Evolutionary conservation across 1,140 invertebrate species (phyloP), one percentile per base, ranked within the genome.

Genomic region (Drosophila leontia): DNA sequence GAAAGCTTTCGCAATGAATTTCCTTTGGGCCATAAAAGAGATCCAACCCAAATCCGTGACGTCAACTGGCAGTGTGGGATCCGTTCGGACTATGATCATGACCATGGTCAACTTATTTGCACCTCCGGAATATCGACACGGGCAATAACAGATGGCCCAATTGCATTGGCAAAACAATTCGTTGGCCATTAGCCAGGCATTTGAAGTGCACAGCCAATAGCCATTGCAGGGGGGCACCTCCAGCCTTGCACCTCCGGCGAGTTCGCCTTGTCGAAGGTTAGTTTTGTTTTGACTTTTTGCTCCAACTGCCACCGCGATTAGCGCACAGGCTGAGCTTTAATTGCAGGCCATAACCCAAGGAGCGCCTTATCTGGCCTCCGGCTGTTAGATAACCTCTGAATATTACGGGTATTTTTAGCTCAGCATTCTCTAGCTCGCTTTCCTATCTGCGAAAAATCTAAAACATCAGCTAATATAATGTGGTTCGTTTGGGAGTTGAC

Each of bases 181-280:
- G 23, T 69, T 88, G 83, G 84, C 80, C 34, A 41, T 60, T 17
- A 23, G 84, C 84, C 84, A 87, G 78, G 29, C 37, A 47, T 35
- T 67, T 53, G 32, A 77, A 51, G 44, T 26, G 39, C 67, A 34
- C 13, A 59, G 48, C 19, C 17, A 13, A n/a, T 35, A 13, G 32
- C 11, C 12, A 37, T 17, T 13, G 19, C 39, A 53, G 17, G 41
- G 50, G 44, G n/a, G 29, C 47, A 45, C 70, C 45, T 71, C 48
- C 58, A 75, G 59, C 51, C 50, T 42, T 39, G 6, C 55, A 42
- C 62, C 48, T 32, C 26, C 13, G 26, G 2, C 23, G 57, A 37
- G 56, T 69, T 60, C 37, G 44, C 42, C 56, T 68, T 87, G 83
- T 71, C 80, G 78, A 74, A 87, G 83, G 84, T 87, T 82, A 87